Evolutionary conservation across 2,113 vertebrate species (phyloP).

Genomic region (Phylloscopus whistleri): DNA sequence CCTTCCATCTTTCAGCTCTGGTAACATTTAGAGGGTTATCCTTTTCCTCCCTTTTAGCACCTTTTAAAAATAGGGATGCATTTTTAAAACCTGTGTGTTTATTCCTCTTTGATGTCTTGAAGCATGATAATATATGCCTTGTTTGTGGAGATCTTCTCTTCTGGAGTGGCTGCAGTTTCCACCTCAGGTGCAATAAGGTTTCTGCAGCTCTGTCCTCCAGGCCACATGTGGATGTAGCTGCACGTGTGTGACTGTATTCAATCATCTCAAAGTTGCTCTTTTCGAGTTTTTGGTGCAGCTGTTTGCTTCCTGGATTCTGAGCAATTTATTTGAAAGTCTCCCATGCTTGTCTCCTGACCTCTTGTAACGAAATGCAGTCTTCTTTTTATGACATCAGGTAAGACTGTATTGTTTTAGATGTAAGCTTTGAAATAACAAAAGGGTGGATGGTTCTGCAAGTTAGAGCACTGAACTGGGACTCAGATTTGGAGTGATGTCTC

Average conservation of each 20-base stretch:
- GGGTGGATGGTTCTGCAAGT: background rate
- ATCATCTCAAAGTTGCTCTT: background rate
- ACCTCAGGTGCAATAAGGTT: background rate
- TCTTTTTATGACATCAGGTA: background rate
- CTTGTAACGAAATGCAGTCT: background rate
- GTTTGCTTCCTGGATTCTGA: background rate
- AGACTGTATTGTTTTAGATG: background rate
- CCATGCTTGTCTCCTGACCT: background rate
- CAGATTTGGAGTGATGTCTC: background rate
- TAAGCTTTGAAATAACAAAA: background rate
- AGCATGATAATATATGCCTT: background rate
- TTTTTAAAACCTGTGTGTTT: conserved; percentile 1
- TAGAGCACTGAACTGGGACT: background rate
- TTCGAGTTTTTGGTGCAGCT: background rate
- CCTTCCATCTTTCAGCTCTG: background rate
- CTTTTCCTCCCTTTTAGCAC: background rate
- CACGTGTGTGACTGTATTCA: background rate
- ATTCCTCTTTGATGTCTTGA: conserved; percentile 6
- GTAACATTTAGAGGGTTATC: background rate
- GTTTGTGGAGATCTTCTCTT: background rate
- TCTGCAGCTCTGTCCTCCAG: background rate
- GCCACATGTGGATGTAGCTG: background rate
- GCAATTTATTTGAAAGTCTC: background rate
- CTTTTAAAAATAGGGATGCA: background rate
- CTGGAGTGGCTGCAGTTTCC: background rate